Percentiles rank a stretch among this genome's conserved stretches.
phyloP scores from a whole-genome alignment of 2,113 vertebrate species.

The Cyanistes caeruleus region DNA sequence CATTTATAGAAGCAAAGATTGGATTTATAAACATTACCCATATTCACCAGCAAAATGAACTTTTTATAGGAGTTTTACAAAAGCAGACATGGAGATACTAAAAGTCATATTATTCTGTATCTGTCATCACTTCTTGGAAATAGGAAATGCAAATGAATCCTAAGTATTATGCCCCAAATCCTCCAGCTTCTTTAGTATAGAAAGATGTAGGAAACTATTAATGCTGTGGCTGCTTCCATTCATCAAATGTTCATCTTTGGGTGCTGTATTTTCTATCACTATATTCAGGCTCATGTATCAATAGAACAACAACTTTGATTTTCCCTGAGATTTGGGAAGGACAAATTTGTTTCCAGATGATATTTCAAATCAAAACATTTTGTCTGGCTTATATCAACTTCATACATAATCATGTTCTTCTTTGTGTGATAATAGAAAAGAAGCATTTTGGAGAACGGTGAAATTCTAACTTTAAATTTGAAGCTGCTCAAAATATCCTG shows the following conservation, averaged over 20 bases:
- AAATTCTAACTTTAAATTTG: background rate
- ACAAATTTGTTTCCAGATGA: background rate
- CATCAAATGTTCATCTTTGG: background rate
- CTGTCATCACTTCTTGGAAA: constrained; percentile 25
- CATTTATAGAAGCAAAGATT: background rate
- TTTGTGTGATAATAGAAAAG: background rate
- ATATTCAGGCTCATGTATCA: background rate
- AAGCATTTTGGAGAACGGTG: background rate
- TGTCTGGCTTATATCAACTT: background rate
- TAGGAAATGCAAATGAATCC: constrained; percentile 33
- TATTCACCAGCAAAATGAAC: background rate
- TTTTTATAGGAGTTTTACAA: background rate
- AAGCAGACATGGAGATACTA: background rate
- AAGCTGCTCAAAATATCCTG: background rate
- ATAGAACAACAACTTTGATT: background rate
- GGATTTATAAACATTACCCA: background rate
- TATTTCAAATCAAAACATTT: background rate
- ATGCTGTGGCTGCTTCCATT: background rate
- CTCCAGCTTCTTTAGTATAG: background rate
- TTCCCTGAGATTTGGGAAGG: background rate
- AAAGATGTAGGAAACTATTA: constrained; percentile 8
- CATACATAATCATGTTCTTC: background rate
- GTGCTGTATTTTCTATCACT: background rate
- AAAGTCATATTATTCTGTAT: background rate
- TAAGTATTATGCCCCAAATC: constrained; percentile 19